Evolutionary conservation across 2,113 vertebrate genomes (phyloP), one percentile per base, ranked within the genome.

Genomic region (Aleadryas rufinucha): DNA sequence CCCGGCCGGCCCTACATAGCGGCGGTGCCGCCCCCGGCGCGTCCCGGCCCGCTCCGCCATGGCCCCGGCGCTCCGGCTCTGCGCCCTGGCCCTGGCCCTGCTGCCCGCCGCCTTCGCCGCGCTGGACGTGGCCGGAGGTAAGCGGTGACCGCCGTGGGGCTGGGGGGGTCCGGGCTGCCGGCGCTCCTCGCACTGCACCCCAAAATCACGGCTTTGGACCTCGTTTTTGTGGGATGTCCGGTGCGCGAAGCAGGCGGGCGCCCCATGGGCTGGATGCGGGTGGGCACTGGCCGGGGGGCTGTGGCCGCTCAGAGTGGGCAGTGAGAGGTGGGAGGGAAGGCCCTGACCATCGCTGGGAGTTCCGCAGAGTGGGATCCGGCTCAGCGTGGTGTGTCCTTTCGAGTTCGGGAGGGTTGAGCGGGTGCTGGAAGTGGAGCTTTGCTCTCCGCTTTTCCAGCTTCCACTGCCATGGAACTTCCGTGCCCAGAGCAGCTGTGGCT

Each of bases 171-270:
- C 30, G 6, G 24, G n/a, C n/a, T 3, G 7, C 39, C 27, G 39
- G 6, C 1, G 13, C 13, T 85, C 2, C 27, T 19, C 18, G 64
- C 39, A 4, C 42, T 2, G 61, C 63, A 1, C 26, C 50, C 39
- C 68, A 0, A 5, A 31, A 7, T 3, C 53, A 1, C 2, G 60
- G 31, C 23, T 31, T 7, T 24, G 75, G 35, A 1, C 1, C 9
- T 4, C 2, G 0, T 11, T n/a, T 10, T 1, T 5, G 26, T 1
- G 37, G 37, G 60, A 3, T 13, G 24, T 3, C 20, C 3, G 9
- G 24, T 6, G 72, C 6, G 18, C 20, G 41, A 13, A 12, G 60
- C 17, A 2, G 53, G n/a, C 7, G 37, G 41, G 39, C 11, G 4
- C 17, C 15, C 16, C 24, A 0, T 8, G 41, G 50, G 44, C 33